Conservation (phyloP, 2,888 invertebrate genomes). For the Metallyticus violacea region DNA sequence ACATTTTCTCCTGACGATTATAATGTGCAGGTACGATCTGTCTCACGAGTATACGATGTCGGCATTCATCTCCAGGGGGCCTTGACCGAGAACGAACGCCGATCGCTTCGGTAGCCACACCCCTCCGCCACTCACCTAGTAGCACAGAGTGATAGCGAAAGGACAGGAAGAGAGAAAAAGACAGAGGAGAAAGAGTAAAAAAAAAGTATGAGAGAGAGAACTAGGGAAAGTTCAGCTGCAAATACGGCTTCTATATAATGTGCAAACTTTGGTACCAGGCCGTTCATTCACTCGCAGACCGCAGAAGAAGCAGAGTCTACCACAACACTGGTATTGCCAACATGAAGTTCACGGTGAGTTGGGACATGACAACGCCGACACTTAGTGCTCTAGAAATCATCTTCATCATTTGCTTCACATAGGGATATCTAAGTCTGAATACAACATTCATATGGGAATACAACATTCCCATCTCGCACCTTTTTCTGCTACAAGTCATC, state of each 20-base stretch:
- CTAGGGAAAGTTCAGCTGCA: neutral
- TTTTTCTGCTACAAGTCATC: too few relatives aligned
- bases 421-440: too few relatives aligned
- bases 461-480: too few relatives aligned
- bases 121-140: neutral
- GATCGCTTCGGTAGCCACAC: neutral
- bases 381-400: too few relatives aligned
- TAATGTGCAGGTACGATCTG: too few relatives aligned
- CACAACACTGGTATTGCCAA: neutral
- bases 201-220: neutral
- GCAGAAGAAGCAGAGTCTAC: neutral
- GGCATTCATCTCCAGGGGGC: neutral
- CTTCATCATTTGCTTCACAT: too few relatives aligned
- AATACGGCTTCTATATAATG: neutral
- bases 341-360: slow-evolving; percentile 9
- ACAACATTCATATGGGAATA: too few relatives aligned
- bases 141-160: neutral
- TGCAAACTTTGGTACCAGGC: neutral
- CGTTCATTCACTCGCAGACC: neutral
- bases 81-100: neutral
- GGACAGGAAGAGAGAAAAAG: neutral
- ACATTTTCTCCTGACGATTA: too few relatives aligned
- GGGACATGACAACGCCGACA: too few relatives aligned
- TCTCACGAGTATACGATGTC: neutral
- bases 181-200: neutral